These are phyloP conservation scores for Anableps anableps DNA, from an alignment of 2,797 vertebrate genomes.

Conservation along the genomic window DNA sequence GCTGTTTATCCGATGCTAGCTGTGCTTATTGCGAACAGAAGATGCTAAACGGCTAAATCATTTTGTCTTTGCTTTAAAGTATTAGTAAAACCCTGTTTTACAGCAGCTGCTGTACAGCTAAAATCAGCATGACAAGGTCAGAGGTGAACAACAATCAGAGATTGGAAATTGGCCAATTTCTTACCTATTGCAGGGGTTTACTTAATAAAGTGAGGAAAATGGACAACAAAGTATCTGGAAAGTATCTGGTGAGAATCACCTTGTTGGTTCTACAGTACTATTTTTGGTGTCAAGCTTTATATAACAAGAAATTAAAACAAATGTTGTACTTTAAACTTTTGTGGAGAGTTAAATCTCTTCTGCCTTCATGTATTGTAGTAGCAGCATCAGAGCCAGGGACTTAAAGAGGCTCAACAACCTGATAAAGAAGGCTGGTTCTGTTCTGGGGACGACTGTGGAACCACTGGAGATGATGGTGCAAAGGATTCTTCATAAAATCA, in stretches of 20 bases:
- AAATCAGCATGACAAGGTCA: neutral
- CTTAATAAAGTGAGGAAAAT: neutral
- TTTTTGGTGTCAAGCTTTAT: neutral
- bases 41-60: neutral
- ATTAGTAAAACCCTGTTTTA: neutral
- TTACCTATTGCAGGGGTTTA: neutral
- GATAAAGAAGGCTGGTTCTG: neutral
- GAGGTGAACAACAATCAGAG: neutral
- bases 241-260: neutral
- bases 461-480: neutral
- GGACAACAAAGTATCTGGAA: neutral
- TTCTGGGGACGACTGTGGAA: neutral
- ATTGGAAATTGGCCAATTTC: neutral
- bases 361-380: too few species aligned
- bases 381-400: neutral
- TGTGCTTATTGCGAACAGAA: neutral
- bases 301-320: neutral
- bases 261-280: neutral
- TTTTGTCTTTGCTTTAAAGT: neutral
- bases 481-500: neutral
- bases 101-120: neutral
- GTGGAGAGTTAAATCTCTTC: neutral
- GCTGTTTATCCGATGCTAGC: neutral
- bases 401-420: neutral
- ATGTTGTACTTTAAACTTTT: neutral